These are phyloP conservation scores for Zaprionus lachaisei DNA, from an alignment of 1,140 invertebrate species.

Conservation along the genomic window DNA sequence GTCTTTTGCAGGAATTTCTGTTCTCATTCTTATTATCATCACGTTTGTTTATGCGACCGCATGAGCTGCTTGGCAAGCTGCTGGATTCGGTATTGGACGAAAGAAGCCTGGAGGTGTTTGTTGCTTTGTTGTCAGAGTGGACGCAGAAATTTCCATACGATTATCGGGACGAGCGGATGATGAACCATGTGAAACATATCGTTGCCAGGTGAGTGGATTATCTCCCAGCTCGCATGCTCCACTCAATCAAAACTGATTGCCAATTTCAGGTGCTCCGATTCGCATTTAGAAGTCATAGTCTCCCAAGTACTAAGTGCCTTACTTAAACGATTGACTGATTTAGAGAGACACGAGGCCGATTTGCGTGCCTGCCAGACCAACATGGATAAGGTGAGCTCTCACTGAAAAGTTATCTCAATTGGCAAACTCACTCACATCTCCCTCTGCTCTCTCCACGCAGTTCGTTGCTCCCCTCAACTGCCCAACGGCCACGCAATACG, in stretches of 20 bases:
- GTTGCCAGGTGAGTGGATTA: conserved; percentile 76
- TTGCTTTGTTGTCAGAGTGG: conserved; percentile 81
- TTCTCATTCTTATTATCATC: conserved; percentile 84
- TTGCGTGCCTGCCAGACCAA: conserved; percentile 79
- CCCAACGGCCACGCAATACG: conserved; percentile 80
- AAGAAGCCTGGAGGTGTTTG: conserved; percentile 79
- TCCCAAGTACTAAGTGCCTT: conserved; percentile 84
- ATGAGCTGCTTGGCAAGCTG: conserved; percentile 81
- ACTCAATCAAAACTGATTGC: conserved; percentile 1
- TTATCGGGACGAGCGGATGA: conserved; percentile 87
- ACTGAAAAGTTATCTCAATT: not conserved
- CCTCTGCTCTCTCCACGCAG: not conserved
- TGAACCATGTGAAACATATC: conserved; percentile 86
- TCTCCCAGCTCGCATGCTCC: not conserved
- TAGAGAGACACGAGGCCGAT: conserved; percentile 83
- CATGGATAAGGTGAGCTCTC: conserved; percentile 67
- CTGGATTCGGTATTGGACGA: conserved; percentile 76
- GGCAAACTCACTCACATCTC: not conserved
- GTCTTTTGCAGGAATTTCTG: conserved; percentile 76
- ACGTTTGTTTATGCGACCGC: conserved; percentile 82
- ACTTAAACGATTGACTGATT: conserved; percentile 84
- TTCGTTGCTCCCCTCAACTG: conserved; percentile 52
- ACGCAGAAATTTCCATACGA: conserved; percentile 88
- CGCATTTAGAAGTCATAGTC: conserved; percentile 78
- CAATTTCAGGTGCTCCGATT: conserved; percentile 77